These are phyloP conservation scores for Drosophila infuscata DNA, from an alignment of 2,888 invertebrate genomes.

Conservation along the genomic window DNA sequence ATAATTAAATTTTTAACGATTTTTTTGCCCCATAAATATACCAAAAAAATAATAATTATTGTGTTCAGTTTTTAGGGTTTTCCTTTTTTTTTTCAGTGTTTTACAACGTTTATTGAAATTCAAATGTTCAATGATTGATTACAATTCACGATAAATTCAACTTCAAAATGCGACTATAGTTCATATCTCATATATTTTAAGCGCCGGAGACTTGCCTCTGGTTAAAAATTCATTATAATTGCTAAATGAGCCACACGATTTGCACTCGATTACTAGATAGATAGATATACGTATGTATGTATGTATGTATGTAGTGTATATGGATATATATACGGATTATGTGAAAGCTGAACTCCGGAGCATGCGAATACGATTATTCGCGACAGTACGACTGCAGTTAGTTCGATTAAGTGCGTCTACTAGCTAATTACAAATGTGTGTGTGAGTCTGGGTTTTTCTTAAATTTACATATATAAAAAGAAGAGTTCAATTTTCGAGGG, in stretches of 20 bases:
- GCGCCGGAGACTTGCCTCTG: slow-evolving; percentile 41
- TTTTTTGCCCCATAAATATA: not conserved
- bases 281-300: slow-evolving; percentile 5
- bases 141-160: slow-evolving; percentile 68
- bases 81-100: slow-evolving; percentile 8
- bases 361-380: slow-evolving; percentile 24
- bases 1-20: not conserved
- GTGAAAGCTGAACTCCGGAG: slow-evolving; percentile 30
- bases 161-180: slow-evolving; percentile 73
- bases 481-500: slow-evolving; percentile 29
- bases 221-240: slow-evolving; percentile 46
- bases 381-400: slow-evolving; percentile 52
- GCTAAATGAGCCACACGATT: slow-evolving; percentile 34
- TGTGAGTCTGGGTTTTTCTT: slow-evolving; percentile 10
- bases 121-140: slow-evolving; percentile 73
- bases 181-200: slow-evolving; percentile 42
- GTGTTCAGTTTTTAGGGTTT: not conserved
- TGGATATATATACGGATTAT: slow-evolving; percentile 20
- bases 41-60: not conserved
- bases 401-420: slow-evolving; percentile 65
- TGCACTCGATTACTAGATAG: slow-evolving; percentile 31
- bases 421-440: slow-evolving; percentile 68
- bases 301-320: slow-evolving; percentile 9
- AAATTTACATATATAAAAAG: slow-evolving; percentile 32
- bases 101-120: slow-evolving; percentile 76